A percentile compares a stretch with the other conserved stretches of the same genome.
Conservation (phyloP, 2,888 invertebrate genomes). For the Loripinus fragilis region DNA sequence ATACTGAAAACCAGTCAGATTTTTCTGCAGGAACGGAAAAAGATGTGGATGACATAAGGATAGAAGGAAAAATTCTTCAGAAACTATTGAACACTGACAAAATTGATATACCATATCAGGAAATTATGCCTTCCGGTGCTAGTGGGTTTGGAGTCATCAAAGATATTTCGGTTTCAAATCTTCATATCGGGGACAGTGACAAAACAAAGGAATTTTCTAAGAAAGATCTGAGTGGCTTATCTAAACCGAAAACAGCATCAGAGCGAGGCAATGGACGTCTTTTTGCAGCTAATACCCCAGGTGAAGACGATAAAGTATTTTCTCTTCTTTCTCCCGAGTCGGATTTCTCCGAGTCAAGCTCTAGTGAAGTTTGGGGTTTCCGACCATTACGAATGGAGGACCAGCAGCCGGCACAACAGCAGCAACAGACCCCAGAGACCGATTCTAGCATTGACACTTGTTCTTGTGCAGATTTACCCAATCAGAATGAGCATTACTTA, state of each 20-base stretch:
- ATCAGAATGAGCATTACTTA: conserved; percentile 56
- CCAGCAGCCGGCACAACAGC: neutral
- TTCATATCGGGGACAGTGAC: conserved; percentile 76
- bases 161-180: conserved; percentile 81
- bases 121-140: conserved; percentile 33
- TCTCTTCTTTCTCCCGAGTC: conserved; percentile 59
- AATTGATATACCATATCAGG: conserved; percentile 48
- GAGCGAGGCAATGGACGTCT: conserved; percentile 46
- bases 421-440: conserved; percentile 51
- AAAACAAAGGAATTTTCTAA: conserved; percentile 79
- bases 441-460: conserved; percentile 58
- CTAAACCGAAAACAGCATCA: conserved; percentile 36
- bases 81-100: conserved; percentile 56
- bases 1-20: conserved; percentile 21
- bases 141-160: conserved; percentile 80
- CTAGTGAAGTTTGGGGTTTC: conserved; percentile 60
- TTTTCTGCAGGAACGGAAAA: neutral
- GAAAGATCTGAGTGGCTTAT: conserved; percentile 73
- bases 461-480: conserved; percentile 57
- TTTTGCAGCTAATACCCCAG: conserved; percentile 66
- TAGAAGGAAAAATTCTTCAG: conserved; percentile 57
- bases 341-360: conserved; percentile 57
- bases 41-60: conserved; percentile 42
- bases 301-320: conserved; percentile 65
- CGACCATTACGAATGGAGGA: conserved; percentile 44